Evolutionary conservation across 2,797 vertebrate genomes (phyloP), one percentile per base, ranked within the genome.

Genomic region (Paramormyrops hopkinsi): DNA sequence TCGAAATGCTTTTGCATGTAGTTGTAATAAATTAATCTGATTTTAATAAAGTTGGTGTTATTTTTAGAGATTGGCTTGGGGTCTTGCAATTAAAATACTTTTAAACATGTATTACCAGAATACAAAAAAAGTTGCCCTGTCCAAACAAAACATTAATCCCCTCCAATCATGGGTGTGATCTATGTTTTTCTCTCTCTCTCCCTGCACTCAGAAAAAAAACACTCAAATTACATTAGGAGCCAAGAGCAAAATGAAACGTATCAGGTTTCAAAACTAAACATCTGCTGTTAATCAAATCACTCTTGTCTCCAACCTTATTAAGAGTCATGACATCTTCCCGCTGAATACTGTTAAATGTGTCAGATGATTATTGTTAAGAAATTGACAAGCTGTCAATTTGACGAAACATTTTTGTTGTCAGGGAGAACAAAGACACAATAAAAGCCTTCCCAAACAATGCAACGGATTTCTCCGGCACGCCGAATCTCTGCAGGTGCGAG

Each of bases 101-200:
- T 90, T 88, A 69, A 88, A 91, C 90, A 88, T 88, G 87, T 90
- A 73, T 85, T 89, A 84, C 56, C 85, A 56, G 91, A 62, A 91
- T 91, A 91, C 46, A 89, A 91, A 90, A 90, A 87, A 69, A n/a
- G 62, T 82, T n/a, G 17, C 86, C 22, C 41, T 88, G 89, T 84
- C 17, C 44, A 84, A 88, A 90, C 37, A 51, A 73, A 48, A 51
- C 56, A 89, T 37, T 90, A 91, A 90, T 88, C 87, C 88, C 86
- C 84, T 91, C 87, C 51, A 85, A 88, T 69, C 54, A 65, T 65
- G 87, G 87, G 76, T 83, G 87, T 90, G 76, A 90, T 88, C 76
- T 69, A 62, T 87, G 44, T 53, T 5, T 65, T 25, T 33, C 4
- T 69, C 62, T 69, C 62, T 69, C 65, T 33, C 51, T 50, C 48